Base-by-base conservation (phyloP, 1,140 invertebrate species). In the Drosophila funebris region DNA sequence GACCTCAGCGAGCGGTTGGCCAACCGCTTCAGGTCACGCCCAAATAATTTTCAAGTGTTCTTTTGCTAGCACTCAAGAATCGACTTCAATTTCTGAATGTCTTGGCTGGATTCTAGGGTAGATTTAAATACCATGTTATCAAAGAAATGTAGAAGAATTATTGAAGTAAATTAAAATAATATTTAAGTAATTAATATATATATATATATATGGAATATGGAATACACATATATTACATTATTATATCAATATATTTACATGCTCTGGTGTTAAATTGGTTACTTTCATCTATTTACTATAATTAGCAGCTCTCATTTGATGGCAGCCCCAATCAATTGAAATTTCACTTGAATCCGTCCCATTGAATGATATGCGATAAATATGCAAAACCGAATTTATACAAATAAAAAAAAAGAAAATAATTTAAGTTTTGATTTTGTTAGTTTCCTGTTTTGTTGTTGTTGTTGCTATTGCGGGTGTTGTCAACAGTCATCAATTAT, bases 401-500 rank as follows among this genome's bases (percentile, higher is more conserved):
- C 11, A 56, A 33, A 33, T 37, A 48, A 29, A 57, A 50, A 63
- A 69, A 77, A 64, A 76, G 60, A 50, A 63, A 41, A 73, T 76
- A 75, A 77, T 85, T 85, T 85, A 67, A 77, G 81, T 87, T 87
- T 74, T 70, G 61, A 63, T 62, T 56, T 39, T 61, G 52, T 52
- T 66, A 68, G 37, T 63, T 62, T 37, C 63, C 60, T 77, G 73
- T 78, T 64, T 84, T 24, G n/a, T n/a, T n/a, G n/a, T n/a, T n/a
- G n/a, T n/a, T n/a, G n/a, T n/a, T n/a, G n/a, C n/a, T 64, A 14
- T 37, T 70, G 67, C 31, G 36, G 48, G 48, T 46, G 61, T 70
- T 73, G 79, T 78, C 74, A 81, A 77, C 81, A 78, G 81, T 87
- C 81, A 85, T 85, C 81, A 87, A 85, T 85, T 87, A 85, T 87